Base-by-base conservation (phyloP, 2,797 vertebrate species). In the Orientallactaga sibirica region DNA sequence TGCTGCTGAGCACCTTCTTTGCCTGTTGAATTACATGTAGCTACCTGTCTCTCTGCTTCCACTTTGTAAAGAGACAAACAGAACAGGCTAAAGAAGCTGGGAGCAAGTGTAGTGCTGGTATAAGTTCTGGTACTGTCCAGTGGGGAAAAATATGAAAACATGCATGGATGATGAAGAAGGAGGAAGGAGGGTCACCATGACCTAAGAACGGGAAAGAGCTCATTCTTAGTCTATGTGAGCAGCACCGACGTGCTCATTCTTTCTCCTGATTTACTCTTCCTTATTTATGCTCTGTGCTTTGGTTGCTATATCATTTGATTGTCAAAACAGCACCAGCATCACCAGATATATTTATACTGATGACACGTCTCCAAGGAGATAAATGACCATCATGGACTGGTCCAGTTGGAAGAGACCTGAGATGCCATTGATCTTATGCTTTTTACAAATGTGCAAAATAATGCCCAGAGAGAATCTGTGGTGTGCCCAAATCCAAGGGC, bases 381-480 rank as follows among this genome's bases (percentile, higher is more conserved):
- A 67, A 48, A 84, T 24, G 15, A 58, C 5, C 4, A 61, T 16
- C n/a, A 89, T 27, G 14, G 52, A 89, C 87, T n/a, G 15, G 25
- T 62, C 74, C 64, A 88, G 27, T 73, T 84, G 52, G 43, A 80
- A 86, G 76, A 64, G 37, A 71, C 41, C 76, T 91, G 80, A 48
- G 11, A 71, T 48, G 16, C 19, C 85, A n/a, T 91, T 41, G 48
- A 74, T 88, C 58, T 33, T 41, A 71, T 33, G 64, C 25, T 61
- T 79, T 66, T 86, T 43, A 74, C 48, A 62, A 76, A n/a, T 43
- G 20, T 70, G 16, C 58, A 88, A 77, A 74, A 15, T 48, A 92
- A 88, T 37, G 19, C 25, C 29, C 71, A 58, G 25, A 88, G 62
- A 61, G 29, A 88, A 33, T 33, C 71, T 70, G n/a, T 24, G 4